phyloP scores from a whole-genome alignment of 2,113 vertebrate species.

The Festucalex cinctus region DNA sequence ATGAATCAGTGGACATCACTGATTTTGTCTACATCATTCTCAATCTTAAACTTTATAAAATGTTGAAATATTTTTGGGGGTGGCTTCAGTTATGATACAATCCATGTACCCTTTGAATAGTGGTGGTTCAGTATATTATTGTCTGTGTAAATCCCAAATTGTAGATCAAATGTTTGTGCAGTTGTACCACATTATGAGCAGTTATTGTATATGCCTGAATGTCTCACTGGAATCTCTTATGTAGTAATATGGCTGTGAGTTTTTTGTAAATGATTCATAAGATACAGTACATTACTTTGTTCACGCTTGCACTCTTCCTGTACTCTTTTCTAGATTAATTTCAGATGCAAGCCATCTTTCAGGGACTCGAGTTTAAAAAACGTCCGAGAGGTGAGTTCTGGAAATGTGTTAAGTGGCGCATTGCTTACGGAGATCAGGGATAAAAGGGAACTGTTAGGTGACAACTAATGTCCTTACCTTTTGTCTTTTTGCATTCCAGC shows the following conservation, averaged over 20 bases:
- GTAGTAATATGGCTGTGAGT: neutral
- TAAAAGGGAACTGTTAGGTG: neutral
- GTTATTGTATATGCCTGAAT: neutral
- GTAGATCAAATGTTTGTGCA: neutral
- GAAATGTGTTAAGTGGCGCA: neutral
- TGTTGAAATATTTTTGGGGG: neutral
- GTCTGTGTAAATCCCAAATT: neutral
- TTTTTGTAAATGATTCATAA: neutral
- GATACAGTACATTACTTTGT: neutral
- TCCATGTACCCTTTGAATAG: too few relatives aligned
- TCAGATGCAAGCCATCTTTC: conserved; percentile 95
- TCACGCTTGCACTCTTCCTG: neutral
- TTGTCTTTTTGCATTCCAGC: conserved; percentile 1
- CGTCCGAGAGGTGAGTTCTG: conserved; percentile 85
- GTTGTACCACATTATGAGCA: neutral
- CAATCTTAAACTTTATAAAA: neutral
- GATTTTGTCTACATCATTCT: neutral
- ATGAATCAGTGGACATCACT: neutral
- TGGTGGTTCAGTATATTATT: too few relatives aligned
- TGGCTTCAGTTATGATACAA: too few relatives aligned
- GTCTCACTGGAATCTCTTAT: neutral
- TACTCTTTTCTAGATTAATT: conserved; percentile 83
- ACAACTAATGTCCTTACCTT: neutral
- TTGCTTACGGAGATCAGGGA: neutral
- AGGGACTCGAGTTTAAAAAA: conserved; percentile 88